Base-by-base conservation (phyloP, 1,140 invertebrate species). In the Drosophila nannoptera region DNA sequence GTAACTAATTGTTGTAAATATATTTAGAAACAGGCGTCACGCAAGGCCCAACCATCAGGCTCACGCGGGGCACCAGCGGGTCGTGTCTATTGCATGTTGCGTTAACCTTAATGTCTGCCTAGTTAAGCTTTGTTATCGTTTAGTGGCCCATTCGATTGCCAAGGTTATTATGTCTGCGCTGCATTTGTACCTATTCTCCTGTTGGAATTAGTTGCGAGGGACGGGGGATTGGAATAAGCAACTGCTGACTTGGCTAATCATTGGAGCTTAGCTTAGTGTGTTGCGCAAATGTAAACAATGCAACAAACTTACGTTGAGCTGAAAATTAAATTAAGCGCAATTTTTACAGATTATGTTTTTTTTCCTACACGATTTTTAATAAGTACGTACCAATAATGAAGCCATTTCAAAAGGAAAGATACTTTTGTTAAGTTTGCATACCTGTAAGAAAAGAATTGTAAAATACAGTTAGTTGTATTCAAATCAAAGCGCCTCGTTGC, bases 1-100 rank as follows among this genome's bases (percentile, higher is more conserved):
- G 60, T 58, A 70, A 66, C 72, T 86, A 86, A 86, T 86, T 86
- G 81, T 86, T 87, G 73, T 77, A 40, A 14, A 53, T 43, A 76
- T 81, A 86, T 86, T 86, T 81, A 86, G 74, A 66, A 60, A 62
- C 74, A 42, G 50, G 53, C 77, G 58, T 46, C 81, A 86, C 81
- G 82, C 81, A 77, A 86, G 56, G 29, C 36, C 22, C 22, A 22
- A 22, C 22, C 22, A 22, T 22, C 22, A 22, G 22, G 22, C 22
- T 22, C 22, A 3, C 22, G 22, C 22, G 22, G 22, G 22, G 22
- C 22, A 22, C n/a, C 5, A 12, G 40, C 40, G 40, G 46, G 49
- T 22, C 36, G 49, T 63, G 60, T 74, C 62, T 49, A 62, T 43
- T 58, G 54, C 49, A 56, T 59, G 63, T 54, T 72, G 62, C 45